Evolutionary conservation across 1,140 invertebrate genomes (phyloP), one percentile per base, ranked within the genome.

Genomic region (Armadillidium nasatum): DNA sequence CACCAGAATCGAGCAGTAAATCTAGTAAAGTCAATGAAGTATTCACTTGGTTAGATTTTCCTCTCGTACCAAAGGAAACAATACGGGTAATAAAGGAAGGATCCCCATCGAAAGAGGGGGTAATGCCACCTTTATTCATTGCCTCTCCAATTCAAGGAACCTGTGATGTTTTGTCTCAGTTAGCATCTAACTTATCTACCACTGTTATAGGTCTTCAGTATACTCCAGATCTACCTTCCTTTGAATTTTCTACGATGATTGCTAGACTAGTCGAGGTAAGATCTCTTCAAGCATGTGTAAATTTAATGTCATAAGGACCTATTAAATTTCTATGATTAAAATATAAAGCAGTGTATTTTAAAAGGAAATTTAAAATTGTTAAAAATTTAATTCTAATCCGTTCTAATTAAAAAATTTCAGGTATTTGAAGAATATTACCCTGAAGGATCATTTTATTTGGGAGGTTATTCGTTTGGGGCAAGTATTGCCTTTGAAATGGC

Each of bases 391-490:
- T 3, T 3, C 1, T 33, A 33, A 3, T 33, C 1, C 33, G 33
- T 1, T 33, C n/a, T 33, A 33, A 33, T 33, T 33, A 33, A 33
- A 33, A 33, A 66, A 77, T 81, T 83, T 6, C 85, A 90, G 84
- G 86, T 92, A 84, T 89, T 97, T 74, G 90, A 90, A 82, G 87
- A 87, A 33, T 85, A 93, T n/a, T 93, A 96, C 85, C 88, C 89
- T 0, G 85, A 88, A 75, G 93, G 94, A 75, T 94, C 95, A 0
- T 97, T 95, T 86, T 89, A 89, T 22, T 84, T 99, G 54, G 88
- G 92, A 46, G 97, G 96, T 4, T 99, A 99, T 85, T 98, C 96
- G 0, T 98, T 94, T 85, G 97, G 97, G 69, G 91, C 93, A 10
- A 89, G 91, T 76, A 90, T 98, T 10, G 95, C 93, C 6, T 94